Percentiles rank a stretch among this genome's conserved stretches.
Evolutionary conservation across 2,113 vertebrate species (phyloP).

Genomic region (Plestiodon gilberti): DNA sequence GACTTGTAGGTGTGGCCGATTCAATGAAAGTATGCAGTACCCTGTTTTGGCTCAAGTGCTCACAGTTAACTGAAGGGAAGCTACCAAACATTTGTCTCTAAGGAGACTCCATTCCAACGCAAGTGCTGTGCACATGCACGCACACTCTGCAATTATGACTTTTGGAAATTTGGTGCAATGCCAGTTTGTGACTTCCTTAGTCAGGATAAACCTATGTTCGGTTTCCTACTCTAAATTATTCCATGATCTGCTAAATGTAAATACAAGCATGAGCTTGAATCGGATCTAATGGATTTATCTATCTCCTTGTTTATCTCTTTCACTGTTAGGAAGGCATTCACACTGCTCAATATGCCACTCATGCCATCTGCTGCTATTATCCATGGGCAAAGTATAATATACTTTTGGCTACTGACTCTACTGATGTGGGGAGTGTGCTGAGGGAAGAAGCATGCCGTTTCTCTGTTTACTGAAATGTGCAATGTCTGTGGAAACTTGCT

Average conservation of each 20-base stretch:
- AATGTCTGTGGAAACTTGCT: no score
- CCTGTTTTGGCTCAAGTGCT: background rate
- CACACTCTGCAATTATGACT: no score
- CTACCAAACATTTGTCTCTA: background rate
- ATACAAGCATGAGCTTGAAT: background rate
- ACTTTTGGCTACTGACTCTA: background rate
- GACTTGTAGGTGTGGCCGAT: background rate
- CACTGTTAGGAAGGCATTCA: background rate
- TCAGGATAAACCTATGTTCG: background rate
- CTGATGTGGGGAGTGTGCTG: background rate
- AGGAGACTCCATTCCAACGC: no score
- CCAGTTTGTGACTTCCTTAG: background rate
- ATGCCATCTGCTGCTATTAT: background rate
- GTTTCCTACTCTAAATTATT: background rate
- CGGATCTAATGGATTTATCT: background rate
- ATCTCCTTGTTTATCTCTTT: no score
- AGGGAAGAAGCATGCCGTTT: background rate
- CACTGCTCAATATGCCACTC: background rate
- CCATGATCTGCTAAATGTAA: background rate
- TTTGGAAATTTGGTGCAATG: no score
- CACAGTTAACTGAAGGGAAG: background rate
- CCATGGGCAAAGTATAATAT: background rate
- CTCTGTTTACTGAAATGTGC: background rate
- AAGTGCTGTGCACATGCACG: no score
- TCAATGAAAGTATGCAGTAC: background rate